phyloP scores from a whole-genome alignment of 1,140 invertebrate genomes.

The Drosophila sp. region DNA sequence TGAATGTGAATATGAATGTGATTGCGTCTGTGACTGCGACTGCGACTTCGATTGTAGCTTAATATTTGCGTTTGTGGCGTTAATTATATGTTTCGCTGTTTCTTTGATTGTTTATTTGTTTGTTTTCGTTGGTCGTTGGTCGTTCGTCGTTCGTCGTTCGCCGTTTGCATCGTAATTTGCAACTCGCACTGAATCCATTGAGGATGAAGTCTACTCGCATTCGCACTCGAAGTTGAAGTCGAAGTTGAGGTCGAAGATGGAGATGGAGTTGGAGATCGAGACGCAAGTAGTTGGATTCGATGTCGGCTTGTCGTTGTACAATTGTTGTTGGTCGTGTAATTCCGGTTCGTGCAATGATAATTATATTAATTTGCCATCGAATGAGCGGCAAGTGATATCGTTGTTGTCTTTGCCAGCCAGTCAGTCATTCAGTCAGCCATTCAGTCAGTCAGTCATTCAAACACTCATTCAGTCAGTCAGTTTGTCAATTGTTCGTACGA shows the following conservation, averaged over 20 bases:
- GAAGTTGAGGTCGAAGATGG: not conserved
- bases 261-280: not conserved
- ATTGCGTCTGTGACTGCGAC: constrained; percentile 9
- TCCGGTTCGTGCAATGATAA: constrained; percentile 82
- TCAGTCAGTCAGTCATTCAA: constrained; percentile 16
- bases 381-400: constrained; percentile 70
- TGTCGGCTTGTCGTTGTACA: constrained; percentile 40
- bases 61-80: constrained; percentile 83
- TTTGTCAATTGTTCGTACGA: constrained; percentile 46
- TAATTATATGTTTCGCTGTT: constrained; percentile 73
- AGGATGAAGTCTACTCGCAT: constrained; percentile 20
- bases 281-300: not conserved
- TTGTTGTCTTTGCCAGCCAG: constrained; percentile 40
- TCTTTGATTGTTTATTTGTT: constrained; percentile 82
- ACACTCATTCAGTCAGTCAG: constrained; percentile 34
- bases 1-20: constrained; percentile 2
- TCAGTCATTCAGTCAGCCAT: constrained; percentile 22
- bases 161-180: constrained; percentile 7
- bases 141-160: constrained; percentile 20
- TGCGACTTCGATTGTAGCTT: constrained; percentile 53
- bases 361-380: constrained; percentile 83
- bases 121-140: constrained; percentile 35
- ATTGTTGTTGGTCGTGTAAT: constrained; percentile 72
- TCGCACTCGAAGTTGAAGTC: not conserved
- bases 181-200: constrained; percentile 16